A percentile compares a stretch with the other conserved stretches of the same genome.
Conservation (phyloP, 2,113 vertebrate genomes). For the Zingel zingel region DNA sequence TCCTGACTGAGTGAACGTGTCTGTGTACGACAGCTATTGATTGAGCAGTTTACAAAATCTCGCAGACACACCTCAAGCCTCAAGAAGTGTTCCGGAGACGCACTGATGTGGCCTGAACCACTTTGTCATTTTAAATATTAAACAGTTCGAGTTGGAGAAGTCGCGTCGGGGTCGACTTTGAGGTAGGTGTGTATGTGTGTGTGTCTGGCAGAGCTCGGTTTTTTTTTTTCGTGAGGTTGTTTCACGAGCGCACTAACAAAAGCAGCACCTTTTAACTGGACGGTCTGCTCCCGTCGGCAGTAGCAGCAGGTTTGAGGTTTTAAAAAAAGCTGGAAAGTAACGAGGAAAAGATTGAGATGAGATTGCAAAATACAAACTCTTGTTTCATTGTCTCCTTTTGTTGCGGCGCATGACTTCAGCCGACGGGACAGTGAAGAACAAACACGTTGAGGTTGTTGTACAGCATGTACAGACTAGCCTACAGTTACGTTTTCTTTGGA, state of each 20-base stretch:
- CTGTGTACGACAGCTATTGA: conserved; percentile 43
- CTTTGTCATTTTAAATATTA: conserved; percentile 66
- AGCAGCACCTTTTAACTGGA: conserved; percentile 57
- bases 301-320: not conserved
- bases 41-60: conserved; percentile 67
- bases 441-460: conserved; percentile 59
- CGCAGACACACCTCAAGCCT: conserved; percentile 76
- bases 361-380: conserved; percentile 72
- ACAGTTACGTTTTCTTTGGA: not conserved
- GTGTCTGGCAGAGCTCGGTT: conserved; percentile 46
- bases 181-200: conserved; percentile 74
- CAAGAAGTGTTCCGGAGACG: conserved; percentile 64
- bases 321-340: conserved; percentile 26
- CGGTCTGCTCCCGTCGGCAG: not conserved
- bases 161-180: conserved; percentile 71
- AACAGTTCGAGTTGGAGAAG: conserved; percentile 72
- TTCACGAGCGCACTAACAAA: conserved; percentile 74
- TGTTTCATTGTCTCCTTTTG: conserved; percentile 80
- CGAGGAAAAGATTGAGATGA: conserved; percentile 2
- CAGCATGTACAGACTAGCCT: conserved; percentile 9
- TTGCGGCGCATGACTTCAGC: conserved; percentile 68
- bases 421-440: conserved; percentile 67
- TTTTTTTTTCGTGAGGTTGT: conserved; percentile 17
- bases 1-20: conserved; percentile 64
- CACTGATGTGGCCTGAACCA: conserved; percentile 59